A percentile compares a stretch with the other conserved stretches of the same genome.
Conservation (phyloP, 2,113 vertebrate species). For the Phalacrocorax carbo region DNA sequence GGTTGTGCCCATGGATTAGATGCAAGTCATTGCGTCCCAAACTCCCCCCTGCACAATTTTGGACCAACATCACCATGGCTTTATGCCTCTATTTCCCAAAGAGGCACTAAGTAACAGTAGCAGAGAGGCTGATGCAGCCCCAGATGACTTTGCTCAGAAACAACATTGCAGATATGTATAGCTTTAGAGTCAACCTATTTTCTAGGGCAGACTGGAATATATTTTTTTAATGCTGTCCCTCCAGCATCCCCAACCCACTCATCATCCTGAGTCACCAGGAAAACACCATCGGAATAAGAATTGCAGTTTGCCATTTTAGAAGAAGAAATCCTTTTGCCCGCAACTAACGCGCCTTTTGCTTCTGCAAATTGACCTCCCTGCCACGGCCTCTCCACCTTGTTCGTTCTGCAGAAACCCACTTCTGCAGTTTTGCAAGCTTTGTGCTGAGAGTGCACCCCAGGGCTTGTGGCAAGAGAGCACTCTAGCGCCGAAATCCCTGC, state of each 20-base stretch:
- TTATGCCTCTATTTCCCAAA: accelerated
- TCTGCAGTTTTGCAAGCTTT: neutral
- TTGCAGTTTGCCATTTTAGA: neutral
- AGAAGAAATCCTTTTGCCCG: neutral
- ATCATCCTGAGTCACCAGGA: neutral
- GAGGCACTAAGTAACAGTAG: neutral
- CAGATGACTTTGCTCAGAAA: neutral
- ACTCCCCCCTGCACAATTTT: neutral
- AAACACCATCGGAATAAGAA: neutral
- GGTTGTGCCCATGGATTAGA: no score
- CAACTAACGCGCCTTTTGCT: accelerated
- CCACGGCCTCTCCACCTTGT: neutral
- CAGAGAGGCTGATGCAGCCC: neutral
- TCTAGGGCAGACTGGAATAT: neutral
- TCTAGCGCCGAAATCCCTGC: accelerated
- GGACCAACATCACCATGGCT: neutral
- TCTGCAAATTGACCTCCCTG: neutral
- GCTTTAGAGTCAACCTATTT: neutral
- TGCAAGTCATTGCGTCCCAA: neutral
- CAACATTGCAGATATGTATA: accelerated
- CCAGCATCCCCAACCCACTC: neutral
- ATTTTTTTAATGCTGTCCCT: neutral
- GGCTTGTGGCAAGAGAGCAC: neutral
- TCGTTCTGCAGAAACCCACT: neutral
- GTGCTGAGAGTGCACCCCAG: neutral